Evolutionary conservation across 2,113 vertebrate species (phyloP).

Genomic region (Pelvicachromis taeniatus): DNA sequence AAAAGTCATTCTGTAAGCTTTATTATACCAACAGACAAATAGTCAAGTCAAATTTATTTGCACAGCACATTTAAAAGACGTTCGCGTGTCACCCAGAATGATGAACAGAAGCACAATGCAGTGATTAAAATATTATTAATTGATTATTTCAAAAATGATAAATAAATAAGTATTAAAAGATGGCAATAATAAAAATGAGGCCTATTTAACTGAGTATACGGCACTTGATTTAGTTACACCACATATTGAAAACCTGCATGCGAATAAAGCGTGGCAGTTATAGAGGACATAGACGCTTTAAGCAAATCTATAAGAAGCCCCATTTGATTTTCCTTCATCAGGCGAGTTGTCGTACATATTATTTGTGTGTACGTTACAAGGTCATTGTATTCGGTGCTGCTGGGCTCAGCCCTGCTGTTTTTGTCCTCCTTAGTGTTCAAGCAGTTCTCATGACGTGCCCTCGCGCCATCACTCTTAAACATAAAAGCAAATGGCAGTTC

Average conservation of each 20-base stretch:
- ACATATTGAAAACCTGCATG: neutral
- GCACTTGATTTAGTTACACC: neutral
- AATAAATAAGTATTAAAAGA: neutral
- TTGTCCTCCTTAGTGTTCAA: neutral
- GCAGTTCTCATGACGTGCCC: neutral
- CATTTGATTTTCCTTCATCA: neutral
- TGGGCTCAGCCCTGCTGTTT: neutral
- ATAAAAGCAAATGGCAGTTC: conserved; percentile 32
- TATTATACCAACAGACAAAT: neutral
- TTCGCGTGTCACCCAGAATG: neutral
- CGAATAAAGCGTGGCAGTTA: neutral
- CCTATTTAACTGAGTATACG: neutral
- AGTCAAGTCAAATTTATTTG: neutral
- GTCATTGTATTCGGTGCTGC: neutral
- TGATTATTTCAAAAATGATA: neutral
- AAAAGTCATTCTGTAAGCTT: neutral
- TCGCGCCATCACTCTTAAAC: conserved; percentile 40
- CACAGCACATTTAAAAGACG: neutral
- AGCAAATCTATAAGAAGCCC: neutral
- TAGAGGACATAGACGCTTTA: neutral
- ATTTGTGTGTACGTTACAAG: neutral
- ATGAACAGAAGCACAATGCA: neutral
- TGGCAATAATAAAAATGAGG: neutral
- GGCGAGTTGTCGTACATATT: neutral
- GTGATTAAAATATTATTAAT: neutral